A percentile compares a stretch with the other conserved stretches of the same genome.
Evolutionary conservation across 2,113 vertebrate species (phyloP).

Genomic region (Sprattus sprattus): DNA sequence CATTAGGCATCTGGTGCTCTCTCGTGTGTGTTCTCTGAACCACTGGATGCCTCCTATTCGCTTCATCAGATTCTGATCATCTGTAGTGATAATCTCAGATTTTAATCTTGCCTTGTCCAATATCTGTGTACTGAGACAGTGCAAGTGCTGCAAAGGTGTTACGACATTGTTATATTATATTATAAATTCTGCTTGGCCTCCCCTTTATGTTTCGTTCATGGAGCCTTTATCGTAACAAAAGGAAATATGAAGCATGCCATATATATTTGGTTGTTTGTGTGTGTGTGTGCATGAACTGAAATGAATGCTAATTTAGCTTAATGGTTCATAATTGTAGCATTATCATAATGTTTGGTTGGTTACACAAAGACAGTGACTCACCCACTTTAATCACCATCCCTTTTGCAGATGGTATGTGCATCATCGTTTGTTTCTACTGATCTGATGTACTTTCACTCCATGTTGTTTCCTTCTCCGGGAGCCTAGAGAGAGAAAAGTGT

Average conservation of each 20-base stretch:
- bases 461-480: neutral
- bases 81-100: neutral
- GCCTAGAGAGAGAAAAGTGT: neutral
- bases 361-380: neutral
- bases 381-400: neutral
- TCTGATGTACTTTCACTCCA: neutral
- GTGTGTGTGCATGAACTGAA: neutral
- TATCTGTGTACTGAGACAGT: neutral
- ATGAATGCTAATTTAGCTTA: neutral
- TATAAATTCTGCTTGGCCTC: no score
- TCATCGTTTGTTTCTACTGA: neutral
- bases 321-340: slow-evolving; percentile 4
- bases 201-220: no score
- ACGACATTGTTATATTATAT: no score
- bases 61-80: neutral
- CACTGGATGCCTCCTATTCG: neutral
- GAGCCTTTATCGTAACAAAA: no score
- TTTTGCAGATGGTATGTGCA: neutral
- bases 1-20: neutral
- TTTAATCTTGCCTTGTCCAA: neutral
- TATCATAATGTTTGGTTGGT: slow-evolving; percentile 1
- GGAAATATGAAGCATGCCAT: neutral
- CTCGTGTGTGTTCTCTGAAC: neutral
- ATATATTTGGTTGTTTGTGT: neutral
- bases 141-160: neutral